phyloP scores from a whole-genome alignment of 2,888 invertebrate genomes.

The Ennomos quercinarius region DNA sequence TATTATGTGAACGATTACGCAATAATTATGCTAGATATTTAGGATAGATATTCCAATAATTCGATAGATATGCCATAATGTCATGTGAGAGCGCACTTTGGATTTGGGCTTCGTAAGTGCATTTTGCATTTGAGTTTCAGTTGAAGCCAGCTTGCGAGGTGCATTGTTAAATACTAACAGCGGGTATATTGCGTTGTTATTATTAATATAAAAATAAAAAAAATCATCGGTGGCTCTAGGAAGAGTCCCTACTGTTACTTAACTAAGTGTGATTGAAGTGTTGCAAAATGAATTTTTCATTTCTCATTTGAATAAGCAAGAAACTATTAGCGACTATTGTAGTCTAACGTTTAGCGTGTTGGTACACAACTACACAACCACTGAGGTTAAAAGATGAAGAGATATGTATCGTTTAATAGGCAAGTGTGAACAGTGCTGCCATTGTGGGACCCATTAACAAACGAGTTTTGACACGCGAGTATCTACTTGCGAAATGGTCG shows the following conservation, averaged over 20 bases:
- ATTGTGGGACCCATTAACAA: slow-evolving; percentile 76
- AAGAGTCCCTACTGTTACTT: slow-evolving; percentile 11
- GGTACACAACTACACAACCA: slow-evolving; percentile 57
- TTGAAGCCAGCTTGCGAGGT: background rate
- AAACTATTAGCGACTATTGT: slow-evolving; percentile 53
- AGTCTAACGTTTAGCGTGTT: slow-evolving; percentile 54
- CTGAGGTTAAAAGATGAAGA: slow-evolving; percentile 71
- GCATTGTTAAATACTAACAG: no score
- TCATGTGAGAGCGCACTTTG: no score
- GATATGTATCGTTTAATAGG: slow-evolving; percentile 78
- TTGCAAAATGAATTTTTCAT: slow-evolving; percentile 52
- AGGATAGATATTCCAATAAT: no score
- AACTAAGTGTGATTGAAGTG: slow-evolving; percentile 5
- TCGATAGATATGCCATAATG: no score
- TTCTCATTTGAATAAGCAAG: slow-evolving; percentile 48
- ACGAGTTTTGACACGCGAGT: slow-evolving; percentile 80
- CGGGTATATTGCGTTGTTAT: no score
- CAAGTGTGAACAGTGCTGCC: slow-evolving; percentile 75
- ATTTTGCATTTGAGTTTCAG: background rate
- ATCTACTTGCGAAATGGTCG: slow-evolving; percentile 68
- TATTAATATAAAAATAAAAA: no score
- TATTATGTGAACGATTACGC: no score
- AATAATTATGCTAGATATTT: no score
- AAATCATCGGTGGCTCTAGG: background rate
- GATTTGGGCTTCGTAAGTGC: no score